Base-by-base conservation (phyloP, 30 jellyfish, hydroid and myxozoan species). In the Mastigias papua region DNA sequence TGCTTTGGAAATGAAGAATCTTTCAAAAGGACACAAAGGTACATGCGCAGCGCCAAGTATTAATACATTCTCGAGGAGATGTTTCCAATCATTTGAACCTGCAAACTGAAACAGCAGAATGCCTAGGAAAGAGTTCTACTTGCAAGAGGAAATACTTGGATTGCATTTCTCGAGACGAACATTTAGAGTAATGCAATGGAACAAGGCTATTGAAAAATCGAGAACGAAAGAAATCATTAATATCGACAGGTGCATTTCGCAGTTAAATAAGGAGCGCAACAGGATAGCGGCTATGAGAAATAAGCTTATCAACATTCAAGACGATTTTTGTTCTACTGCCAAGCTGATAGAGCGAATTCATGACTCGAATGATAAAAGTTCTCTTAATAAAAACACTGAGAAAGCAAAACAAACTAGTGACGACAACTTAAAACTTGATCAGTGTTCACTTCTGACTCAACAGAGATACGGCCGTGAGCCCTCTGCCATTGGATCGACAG, bases 141-240 rank as follows among this genome's bases (percentile, higher is more conserved):
- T 48, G 50, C 54, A 76, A 30, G 76, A 76, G 29, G 34, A 76
- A 20, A 22, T 76, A 1, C 2, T 76, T 17, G 76, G 76, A 11
- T 20, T 76, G 30, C 74, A 54, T 21, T 51, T 30, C 87, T 48
- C 74, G 16, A 26, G 19, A 30, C 27, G 31, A 30, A 57, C 31
- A 5, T 76, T 46, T 37, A 57, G 87, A 49, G 62, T 54, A 30
- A 48, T 76, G n/a, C 76, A 76, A 66, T 23, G 87, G 62, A 76
- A 76, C 87, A 76, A 60, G 21, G 75, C 23, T 16, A 49, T 49
- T 28, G 62, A 76, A 42, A 25, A 76, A 31, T 60, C 75, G 8
- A 46, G 31, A 27, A 11, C 87, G 34, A 54, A 76, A 22, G 75
- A 76, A 42, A 32, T 76, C 1, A 26, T 17, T 26, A 69, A 26